Evolutionary conservation across 2,888 invertebrate genomes (phyloP), one percentile per base, ranked within the genome.

Genomic region (Harpagoxenus sublaevis): DNA sequence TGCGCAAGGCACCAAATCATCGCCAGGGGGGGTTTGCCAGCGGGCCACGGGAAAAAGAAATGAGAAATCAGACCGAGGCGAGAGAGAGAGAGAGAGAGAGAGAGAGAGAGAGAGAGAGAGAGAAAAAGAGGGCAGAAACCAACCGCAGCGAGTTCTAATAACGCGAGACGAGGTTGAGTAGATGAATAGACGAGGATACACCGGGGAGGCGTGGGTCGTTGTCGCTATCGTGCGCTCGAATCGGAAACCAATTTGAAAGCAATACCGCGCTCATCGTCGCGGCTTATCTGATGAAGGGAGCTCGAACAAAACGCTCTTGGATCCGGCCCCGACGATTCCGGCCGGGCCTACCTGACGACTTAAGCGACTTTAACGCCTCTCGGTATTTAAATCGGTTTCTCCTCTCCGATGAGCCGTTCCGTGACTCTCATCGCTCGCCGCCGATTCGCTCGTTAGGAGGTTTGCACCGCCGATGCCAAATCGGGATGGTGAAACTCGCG

Each of bases 201-300:
- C 77, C 57, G 74, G 23, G 63, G 31, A 83, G 88, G 86, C 87
- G 88, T 89, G 88, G 87, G 84, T 85, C 87, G 87, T 84, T 57
- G 70, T 71, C 65, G 63, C 89, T 90, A 94, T 94, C 94, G 91
- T 89, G 89, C 89, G 91, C 92, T 92, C 88, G 92, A 94, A 94
- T 94, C 94, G 94, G 91, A 93, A 94, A 94, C 92, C 94, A 94
- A 94, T 94, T 94, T 94, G 92, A 93, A 93, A 93, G 93, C 94
- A 94, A 94, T 94, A 94, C 92, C 92, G 91, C 89, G 92, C 92
- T 94, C 93, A 93, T 94, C 93, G 92, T 89, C 89, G 89, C 87
- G 81, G 84, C 91, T 93, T 93, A 94, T 94, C 93, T 91, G 93
- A 93, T 93, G 89, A 87, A 70, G 74, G 83, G 68, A 85, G 85